These are phyloP conservation scores for Pithys albifrons DNA, from an alignment of 2,113 vertebrate genomes.

Conservation along the genomic window DNA sequence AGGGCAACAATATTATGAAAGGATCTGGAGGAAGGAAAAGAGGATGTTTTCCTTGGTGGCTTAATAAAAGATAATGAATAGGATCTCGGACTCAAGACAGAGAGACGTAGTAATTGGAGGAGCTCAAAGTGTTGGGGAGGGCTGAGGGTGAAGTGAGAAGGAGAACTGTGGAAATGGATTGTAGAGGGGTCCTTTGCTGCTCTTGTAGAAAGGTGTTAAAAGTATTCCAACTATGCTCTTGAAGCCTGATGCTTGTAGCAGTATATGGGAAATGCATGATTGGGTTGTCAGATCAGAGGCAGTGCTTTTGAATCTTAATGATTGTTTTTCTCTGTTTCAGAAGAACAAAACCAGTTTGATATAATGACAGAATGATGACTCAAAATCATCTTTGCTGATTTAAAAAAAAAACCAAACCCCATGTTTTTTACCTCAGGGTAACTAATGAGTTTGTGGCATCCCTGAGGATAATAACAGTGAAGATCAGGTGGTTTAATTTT, in stretches of 20 bases:
- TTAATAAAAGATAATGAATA: neutral
- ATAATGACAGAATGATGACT: neutral
- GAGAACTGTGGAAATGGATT: neutral
- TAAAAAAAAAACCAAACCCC: neutral
- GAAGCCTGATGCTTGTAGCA: neutral
- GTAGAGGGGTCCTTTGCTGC: neutral
- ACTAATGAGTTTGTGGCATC: neutral
- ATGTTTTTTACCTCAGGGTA: neutral
- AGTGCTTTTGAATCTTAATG: neutral
- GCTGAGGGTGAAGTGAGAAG: neutral
- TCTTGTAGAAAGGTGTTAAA: neutral
- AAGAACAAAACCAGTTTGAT: neutral
- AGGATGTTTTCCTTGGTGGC: neutral
- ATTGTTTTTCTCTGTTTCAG: neutral
- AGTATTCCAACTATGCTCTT: neutral
- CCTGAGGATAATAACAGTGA: neutral
- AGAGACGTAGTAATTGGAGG: neutral
- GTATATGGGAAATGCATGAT: neutral
- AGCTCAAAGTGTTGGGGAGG: neutral
- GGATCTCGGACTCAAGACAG: neutral
- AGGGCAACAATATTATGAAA: neutral
- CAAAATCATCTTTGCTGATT: neutral
- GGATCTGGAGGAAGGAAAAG: neutral
- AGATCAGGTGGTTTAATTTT: neutral
- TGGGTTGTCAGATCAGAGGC: neutral